These are phyloP conservation scores for Pygocentrus nattereri DNA, from an alignment of 2,797 vertebrate species.

Conservation along the genomic window DNA sequence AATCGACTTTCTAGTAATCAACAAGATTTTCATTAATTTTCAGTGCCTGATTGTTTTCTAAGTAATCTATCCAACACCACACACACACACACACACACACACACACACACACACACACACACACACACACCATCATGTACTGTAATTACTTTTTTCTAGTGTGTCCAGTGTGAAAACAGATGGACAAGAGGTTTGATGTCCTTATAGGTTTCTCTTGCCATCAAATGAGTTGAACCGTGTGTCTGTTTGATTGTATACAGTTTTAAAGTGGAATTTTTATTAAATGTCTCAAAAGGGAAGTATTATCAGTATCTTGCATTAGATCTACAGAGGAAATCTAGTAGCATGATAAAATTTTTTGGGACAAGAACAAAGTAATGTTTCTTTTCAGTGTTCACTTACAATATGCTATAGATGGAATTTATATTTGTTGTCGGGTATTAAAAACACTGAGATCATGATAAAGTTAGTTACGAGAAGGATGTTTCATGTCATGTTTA, in stretches of 20 bases:
- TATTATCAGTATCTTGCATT: conserved; percentile 52
- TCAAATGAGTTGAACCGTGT: conserved; percentile 47
- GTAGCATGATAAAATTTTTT: conserved; percentile 48
- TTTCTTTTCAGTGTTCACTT: conserved; percentile 46
- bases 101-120: conserved; percentile 25
- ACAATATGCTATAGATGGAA: conserved; percentile 51
- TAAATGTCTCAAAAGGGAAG: conserved; percentile 52
- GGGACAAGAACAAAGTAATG: conserved; percentile 40
- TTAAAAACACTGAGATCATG: conserved; percentile 47
- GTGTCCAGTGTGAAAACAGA: conserved; percentile 47
- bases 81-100: conserved; percentile 30
- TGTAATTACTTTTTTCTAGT: conserved; percentile 60
- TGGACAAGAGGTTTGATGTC: conserved; percentile 44
- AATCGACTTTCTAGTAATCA: conserved; percentile 17
- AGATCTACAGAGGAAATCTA: conserved; percentile 53
- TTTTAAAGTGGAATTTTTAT: conserved; percentile 57
- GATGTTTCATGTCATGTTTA: conserved; percentile 62
- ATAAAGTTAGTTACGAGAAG: conserved; percentile 51
- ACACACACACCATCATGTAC: conserved; percentile 54
- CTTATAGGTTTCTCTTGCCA: conserved; percentile 55
- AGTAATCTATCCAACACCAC: conserved; percentile 48
- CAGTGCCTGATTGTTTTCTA: conserved; percentile 52
- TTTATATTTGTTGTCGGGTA: conserved; percentile 55
- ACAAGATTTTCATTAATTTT: conserved; percentile 11
- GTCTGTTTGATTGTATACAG: conserved; percentile 57